phyloP scores from a whole-genome alignment of 2,113 vertebrate genomes.

The Kobus ellipsiprymnus region DNA sequence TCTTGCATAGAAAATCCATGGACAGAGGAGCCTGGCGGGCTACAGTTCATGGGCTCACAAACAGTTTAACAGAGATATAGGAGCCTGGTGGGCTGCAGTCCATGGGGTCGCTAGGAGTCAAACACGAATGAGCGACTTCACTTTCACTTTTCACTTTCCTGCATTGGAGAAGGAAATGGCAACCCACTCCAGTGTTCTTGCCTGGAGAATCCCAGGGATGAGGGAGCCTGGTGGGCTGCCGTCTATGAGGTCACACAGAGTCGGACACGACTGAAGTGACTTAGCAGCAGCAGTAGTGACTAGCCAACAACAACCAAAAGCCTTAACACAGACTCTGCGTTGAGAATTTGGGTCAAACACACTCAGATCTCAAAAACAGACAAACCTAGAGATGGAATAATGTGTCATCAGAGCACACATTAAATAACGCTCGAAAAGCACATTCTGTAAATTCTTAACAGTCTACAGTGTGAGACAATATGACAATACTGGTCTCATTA shows the following conservation, averaged over 20 bases:
- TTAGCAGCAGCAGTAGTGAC: not conserved
- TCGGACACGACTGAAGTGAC: too few species aligned
- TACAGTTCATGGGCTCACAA: not conserved
- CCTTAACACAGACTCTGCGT: not conserved
- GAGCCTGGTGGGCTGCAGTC: too few species aligned
- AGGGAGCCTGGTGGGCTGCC: too few species aligned
- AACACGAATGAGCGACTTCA: too few species aligned
- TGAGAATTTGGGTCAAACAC: not conserved
- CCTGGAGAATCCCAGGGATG: too few species aligned
- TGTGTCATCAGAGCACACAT: not conserved
- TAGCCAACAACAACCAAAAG: not conserved
- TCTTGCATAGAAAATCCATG: not conserved
- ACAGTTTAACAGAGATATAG: not conserved
- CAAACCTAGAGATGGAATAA: not conserved
- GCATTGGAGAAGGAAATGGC: too few species aligned
- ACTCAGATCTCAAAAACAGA: not conserved
- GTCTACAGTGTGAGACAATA: not conserved
- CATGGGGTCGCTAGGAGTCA: too few species aligned
- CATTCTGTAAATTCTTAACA: not conserved
- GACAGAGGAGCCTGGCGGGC: not conserved
- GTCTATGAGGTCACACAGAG: too few species aligned
- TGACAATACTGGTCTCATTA: not conserved
- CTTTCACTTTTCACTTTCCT: too few species aligned
- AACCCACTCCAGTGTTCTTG: too few species aligned
- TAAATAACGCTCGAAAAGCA: not conserved